Evolutionary conservation across 2,113 vertebrate genomes (phyloP).

Genomic region (Sylvilagus bachmani): DNA sequence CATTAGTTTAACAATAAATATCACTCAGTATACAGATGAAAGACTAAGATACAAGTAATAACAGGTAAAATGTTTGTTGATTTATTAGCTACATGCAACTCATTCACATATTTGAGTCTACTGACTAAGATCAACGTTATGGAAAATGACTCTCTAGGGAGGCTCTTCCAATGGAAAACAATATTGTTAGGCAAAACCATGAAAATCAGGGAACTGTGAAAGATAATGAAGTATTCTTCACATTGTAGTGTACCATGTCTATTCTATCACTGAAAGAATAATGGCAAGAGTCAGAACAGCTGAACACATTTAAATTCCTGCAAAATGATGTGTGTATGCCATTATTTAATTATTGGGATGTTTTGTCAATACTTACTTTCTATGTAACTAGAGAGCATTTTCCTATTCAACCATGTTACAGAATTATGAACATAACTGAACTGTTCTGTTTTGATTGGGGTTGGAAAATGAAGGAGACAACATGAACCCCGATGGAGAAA

Average conservation of each 20-base stretch:
- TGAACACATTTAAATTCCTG: conserved; percentile 20
- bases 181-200: conserved; percentile 51
- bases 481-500: conserved; percentile 28
- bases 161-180: conserved; percentile 7
- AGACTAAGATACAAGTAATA: conserved; percentile 15
- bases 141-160: conserved; percentile 18
- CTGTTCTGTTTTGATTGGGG: background rate
- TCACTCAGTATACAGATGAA: background rate
- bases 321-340: background rate
- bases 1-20: conserved; percentile 27
- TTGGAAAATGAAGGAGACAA: conserved; percentile 12
- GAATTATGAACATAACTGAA: conserved; percentile 43
- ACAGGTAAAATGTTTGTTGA: conserved; percentile 7
- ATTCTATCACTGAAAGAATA: conserved; percentile 22
- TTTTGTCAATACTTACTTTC: conserved; percentile 56
- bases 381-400: conserved; percentile 29
- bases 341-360: conserved; percentile 50
- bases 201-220: conserved; percentile 59
- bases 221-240: conserved; percentile 63
- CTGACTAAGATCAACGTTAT: conserved; percentile 44
- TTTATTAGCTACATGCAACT: conserved; percentile 43
- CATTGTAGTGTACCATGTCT: conserved; percentile 38
- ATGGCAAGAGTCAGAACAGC: conserved; percentile 14
- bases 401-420: background rate
- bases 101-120: background rate